These are phyloP conservation scores for Cosmia pyralina DNA, from an alignment of 2,888 invertebrate genomes.

Conservation along the genomic window DNA sequence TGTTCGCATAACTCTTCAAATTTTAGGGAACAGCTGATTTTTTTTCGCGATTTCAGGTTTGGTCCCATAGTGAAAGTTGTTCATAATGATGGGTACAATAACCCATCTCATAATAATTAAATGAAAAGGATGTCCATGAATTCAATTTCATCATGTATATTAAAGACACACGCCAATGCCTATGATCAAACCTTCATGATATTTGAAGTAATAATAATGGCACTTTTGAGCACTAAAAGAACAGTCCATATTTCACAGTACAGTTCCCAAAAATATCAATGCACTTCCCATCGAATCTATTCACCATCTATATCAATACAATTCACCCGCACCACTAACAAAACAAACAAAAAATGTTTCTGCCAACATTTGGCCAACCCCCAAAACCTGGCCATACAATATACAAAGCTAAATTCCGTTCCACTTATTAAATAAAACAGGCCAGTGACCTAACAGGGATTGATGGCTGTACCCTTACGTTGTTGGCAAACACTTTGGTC, in stretches of 20 bases:
- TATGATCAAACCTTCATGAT: neutral
- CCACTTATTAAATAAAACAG: conserved; percentile 64
- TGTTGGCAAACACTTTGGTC: conserved; percentile 61
- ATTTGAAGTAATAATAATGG: too few species aligned
- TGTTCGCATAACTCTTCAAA: too few species aligned
- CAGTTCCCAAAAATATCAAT: conserved; percentile 17
- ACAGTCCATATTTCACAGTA: neutral
- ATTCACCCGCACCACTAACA: neutral
- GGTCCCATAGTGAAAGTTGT: too few species aligned
- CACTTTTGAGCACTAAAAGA: neutral
- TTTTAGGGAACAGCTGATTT: too few species aligned
- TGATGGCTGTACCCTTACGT: conserved; percentile 55
- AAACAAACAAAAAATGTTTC: conserved; percentile 48
- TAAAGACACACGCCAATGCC: too few species aligned
- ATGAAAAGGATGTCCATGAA: too few species aligned
- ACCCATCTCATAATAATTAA: too few species aligned
- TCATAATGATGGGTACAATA: too few species aligned
- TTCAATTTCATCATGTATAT: too few species aligned
- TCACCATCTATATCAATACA: conserved; percentile 19
- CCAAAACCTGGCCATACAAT: conserved; percentile 56
- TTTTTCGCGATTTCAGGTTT: too few species aligned
- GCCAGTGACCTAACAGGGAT: conserved; percentile 63
- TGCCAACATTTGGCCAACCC: conserved; percentile 53
- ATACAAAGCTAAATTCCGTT: conserved; percentile 54
- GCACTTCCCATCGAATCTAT: conserved; percentile 23